phyloP scores from a whole-genome alignment of 92 coral and sea anemone genomes.

The Umimayanthus kanabou region DNA sequence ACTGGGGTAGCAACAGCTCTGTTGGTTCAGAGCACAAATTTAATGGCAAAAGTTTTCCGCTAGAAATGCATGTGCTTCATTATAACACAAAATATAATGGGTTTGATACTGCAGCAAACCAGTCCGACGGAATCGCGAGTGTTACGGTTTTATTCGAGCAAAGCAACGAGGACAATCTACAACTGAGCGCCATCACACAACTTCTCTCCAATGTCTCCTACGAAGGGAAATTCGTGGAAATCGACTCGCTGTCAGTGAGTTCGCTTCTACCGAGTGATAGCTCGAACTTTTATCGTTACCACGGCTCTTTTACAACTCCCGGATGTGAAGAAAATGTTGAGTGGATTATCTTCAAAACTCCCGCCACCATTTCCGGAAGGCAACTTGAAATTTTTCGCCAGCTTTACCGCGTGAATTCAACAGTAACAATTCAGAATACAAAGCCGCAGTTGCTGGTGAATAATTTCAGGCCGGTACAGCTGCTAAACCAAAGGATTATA shows the following conservation, averaged over 20 bases:
- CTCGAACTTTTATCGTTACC: conserved; percentile 70
- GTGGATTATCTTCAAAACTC: conserved; percentile 84
- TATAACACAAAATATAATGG: conserved; percentile 62
- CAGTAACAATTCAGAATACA: conserved; percentile 44
- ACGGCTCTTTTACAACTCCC: conserved; percentile 93
- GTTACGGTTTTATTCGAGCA: conserved; percentile 64
- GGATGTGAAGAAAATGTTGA: conserved; percentile 84
- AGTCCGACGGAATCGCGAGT: conserved; percentile 65
- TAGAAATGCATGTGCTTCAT: conserved; percentile 89
- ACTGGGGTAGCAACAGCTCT: conserved; percentile 68
- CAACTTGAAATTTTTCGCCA: conserved; percentile 63
- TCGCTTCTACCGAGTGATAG: conserved; percentile 63
- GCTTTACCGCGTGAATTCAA: conserved; percentile 35
- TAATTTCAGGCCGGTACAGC: conserved; percentile 85
- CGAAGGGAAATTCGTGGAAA: conserved; percentile 38
- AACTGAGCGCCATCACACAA: conserved; percentile 51
- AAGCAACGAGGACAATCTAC: conserved; percentile 48
- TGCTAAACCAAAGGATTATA: conserved; percentile 72
- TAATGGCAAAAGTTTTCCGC: conserved; percentile 65
- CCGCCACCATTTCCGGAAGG: conserved; percentile 56
- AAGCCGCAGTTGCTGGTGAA: conserved; percentile 53
- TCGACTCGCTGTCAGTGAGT: conserved; percentile 45
- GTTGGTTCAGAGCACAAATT: conserved; percentile 90
- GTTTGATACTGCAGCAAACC: conserved; percentile 40
- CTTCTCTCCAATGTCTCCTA: conserved; percentile 42